Evolutionary conservation across 2,113 vertebrate genomes (phyloP).

Genomic region (Bombycilla garrulus): DNA sequence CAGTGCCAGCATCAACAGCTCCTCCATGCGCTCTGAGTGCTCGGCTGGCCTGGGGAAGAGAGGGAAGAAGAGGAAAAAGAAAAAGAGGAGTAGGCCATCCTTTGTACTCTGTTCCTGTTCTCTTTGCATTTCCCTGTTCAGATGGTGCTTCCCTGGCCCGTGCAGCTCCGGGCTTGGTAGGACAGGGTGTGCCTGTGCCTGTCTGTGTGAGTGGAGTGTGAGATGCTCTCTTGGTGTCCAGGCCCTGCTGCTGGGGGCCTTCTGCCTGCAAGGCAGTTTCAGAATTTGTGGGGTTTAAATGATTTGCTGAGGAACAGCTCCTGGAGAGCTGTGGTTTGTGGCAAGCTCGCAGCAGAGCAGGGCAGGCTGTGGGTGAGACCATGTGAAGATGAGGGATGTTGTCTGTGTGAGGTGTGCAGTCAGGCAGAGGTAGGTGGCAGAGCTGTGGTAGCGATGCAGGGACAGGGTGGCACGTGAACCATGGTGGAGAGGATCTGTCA

Average conservation of each 20-base stretch:
- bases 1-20: conserved; percentile 94
- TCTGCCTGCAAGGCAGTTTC: not conserved
- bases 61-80: conserved; percentile 87
- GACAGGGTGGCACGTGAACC: not conserved
- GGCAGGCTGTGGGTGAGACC: not conserved
- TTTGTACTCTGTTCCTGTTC: not conserved
- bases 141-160: not conserved
- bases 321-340: not conserved
- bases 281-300: not conserved
- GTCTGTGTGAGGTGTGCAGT: not conserved
- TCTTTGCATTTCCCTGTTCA: not conserved
- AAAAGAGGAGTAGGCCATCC: conserved; percentile 87
- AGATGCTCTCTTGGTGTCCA: not conserved
- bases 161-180: not conserved
- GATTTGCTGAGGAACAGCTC: not conserved
- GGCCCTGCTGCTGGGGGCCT: not conserved
- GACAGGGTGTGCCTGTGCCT: not conserved
- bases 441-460: not conserved
- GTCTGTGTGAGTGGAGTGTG: not conserved
- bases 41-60: conserved; percentile 86
- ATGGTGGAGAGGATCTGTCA: not conserved
- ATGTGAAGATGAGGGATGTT: rapidly evolving
- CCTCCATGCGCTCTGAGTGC: conserved; percentile 89
- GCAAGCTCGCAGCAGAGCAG: not conserved
- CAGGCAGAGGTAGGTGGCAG: not conserved